Conservation (phyloP, 1,140 invertebrate genomes). For the Zaprionus gabonicus region DNA sequence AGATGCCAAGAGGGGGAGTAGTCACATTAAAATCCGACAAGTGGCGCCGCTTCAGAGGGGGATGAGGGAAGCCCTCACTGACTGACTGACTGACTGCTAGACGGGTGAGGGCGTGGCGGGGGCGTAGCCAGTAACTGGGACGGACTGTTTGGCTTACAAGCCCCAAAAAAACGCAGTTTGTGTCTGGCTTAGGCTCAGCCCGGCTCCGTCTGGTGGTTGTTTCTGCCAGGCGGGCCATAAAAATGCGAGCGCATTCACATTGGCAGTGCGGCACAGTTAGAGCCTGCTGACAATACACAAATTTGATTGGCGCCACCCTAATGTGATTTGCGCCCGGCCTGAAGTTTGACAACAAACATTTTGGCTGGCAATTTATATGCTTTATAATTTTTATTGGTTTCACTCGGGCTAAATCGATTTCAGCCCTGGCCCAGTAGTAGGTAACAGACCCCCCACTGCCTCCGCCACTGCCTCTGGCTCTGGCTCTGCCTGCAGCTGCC, state of each 20-base stretch:
- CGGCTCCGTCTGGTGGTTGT: constrained; percentile 33
- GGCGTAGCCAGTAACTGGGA: background rate
- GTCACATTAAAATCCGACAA: constrained; percentile 24
- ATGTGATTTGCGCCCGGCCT: constrained; percentile 52
- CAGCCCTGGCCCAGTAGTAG: constrained; percentile 19
- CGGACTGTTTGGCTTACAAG: constrained; percentile 1
- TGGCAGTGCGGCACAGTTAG: background rate
- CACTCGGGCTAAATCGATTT: constrained; percentile 62
- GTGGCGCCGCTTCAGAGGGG: background rate
- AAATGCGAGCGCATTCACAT: constrained; percentile 28
- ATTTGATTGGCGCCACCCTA: constrained; percentile 74
- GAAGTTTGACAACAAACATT: constrained; percentile 75
- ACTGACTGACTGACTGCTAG: background rate
- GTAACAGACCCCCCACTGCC: background rate
- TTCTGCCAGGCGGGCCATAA: constrained; percentile 42
- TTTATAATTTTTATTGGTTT: constrained; percentile 72
- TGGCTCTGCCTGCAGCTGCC: background rate
- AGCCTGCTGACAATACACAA: constrained; percentile 53
- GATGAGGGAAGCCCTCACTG: background rate
- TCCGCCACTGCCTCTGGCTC: background rate
- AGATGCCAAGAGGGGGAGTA: background rate
- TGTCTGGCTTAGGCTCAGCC: constrained; percentile 3
- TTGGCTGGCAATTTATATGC: constrained; percentile 65
- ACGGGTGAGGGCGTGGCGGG: background rate
- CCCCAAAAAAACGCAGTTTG: constrained; percentile 13